Evolutionary conservation across 2,113 vertebrate species (phyloP).

Genomic region (Stigmatopora argus): DNA sequence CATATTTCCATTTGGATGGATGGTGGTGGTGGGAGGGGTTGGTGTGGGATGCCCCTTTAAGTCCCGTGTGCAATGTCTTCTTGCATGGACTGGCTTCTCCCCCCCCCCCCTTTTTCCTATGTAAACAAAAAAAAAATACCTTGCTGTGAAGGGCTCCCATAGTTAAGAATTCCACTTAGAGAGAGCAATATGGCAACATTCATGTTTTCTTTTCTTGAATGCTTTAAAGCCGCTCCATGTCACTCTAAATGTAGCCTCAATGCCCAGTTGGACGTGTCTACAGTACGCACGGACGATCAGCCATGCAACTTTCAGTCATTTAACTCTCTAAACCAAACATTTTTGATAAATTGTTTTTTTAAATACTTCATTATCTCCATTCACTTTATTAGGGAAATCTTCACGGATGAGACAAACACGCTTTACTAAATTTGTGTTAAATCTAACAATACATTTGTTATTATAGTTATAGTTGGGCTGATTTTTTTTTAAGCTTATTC

Average conservation of each 20-base stretch:
- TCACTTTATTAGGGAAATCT: background rate
- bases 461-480: background rate
- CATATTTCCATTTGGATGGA: conserved; percentile 62
- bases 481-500: background rate
- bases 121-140: conserved; percentile 69
- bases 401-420: background rate
- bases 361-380: background rate
- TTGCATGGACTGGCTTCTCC: conserved; percentile 59
- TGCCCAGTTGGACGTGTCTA: conserved; percentile 42
- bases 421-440: background rate
- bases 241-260: conserved; percentile 50
- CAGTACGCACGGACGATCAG: conserved; percentile 18
- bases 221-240: conserved; percentile 51
- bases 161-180: conserved; percentile 75
- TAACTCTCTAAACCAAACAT: background rate
- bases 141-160: conserved; percentile 74
- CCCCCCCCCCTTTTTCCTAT: conserved; percentile 15
- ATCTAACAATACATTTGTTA: background rate
- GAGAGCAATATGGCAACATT: conserved; percentile 47
- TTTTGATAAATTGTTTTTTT: background rate
- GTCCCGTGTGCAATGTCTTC: conserved; percentile 70
- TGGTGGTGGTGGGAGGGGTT: conserved; percentile 4
- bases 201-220: conserved; percentile 46
- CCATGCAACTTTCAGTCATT: conserved; percentile 27
- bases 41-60: conserved; percentile 48